Evolutionary conservation across 2,797 vertebrate species (phyloP).

Genomic region (Danio kyathit): DNA sequence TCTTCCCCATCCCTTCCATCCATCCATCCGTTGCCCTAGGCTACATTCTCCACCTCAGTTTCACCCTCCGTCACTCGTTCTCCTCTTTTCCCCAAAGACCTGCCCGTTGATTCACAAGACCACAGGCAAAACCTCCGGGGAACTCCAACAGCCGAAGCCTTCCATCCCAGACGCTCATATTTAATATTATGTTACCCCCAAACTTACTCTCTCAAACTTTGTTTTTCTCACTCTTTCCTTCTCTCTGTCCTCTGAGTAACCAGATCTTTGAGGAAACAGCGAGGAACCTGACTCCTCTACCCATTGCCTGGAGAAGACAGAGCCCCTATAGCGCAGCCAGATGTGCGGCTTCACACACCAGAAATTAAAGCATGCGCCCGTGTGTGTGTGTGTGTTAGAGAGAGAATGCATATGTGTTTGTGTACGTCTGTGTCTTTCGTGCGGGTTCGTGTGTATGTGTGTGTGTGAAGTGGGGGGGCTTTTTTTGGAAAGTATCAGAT

Average conservation of each 20-base stretch:
- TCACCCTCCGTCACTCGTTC: slow-evolving; percentile 22
- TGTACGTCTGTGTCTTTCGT: slow-evolving; percentile 32
- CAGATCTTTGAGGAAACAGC: slow-evolving; percentile 91
- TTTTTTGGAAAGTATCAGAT: slow-evolving; percentile 94
- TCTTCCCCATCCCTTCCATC: slow-evolving; percentile 39
- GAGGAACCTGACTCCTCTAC: slow-evolving; percentile 86
- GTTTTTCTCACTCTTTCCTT: slow-evolving; percentile 54
- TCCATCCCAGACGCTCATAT: slow-evolving; percentile 76
- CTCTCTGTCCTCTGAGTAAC: slow-evolving; percentile 86
- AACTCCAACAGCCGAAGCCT: slow-evolving; percentile 51
- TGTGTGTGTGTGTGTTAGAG: not conserved
- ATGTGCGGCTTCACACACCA: slow-evolving; percentile 89
- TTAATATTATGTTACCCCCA: slow-evolving; percentile 66
- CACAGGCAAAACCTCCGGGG: slow-evolving; percentile 23
- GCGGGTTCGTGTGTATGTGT: slow-evolving; percentile 10
- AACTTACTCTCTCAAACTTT: slow-evolving; percentile 68
- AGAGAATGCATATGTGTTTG: slow-evolving; percentile 20
- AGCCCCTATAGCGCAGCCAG: slow-evolving; percentile 97
- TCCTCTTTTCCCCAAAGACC: slow-evolving; percentile 26
- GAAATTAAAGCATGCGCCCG: slow-evolving; percentile 75
- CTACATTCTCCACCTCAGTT: slow-evolving; percentile 44
- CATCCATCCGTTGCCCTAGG: slow-evolving; percentile 16
- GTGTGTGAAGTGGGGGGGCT: slow-evolving; percentile 66
- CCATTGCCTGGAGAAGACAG: slow-evolving; percentile 91
- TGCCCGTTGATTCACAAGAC: slow-evolving; percentile 41